Conservation (phyloP, 2,113 vertebrate species). For the Vimba vimba region DNA sequence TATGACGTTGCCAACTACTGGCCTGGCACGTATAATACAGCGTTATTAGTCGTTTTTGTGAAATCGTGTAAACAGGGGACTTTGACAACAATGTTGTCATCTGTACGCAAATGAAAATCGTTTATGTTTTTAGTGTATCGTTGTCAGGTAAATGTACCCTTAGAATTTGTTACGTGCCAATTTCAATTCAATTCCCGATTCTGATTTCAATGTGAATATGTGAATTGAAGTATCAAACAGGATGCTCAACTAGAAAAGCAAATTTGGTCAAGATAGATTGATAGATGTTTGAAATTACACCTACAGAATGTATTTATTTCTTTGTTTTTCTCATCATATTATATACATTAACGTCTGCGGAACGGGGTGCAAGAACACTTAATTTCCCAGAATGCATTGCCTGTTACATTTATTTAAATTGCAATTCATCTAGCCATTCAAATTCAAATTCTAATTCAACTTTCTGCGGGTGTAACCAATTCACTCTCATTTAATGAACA, state of each 20-base stretch:
- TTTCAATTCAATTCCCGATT: not conserved
- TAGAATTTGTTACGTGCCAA: not conserved
- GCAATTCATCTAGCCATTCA: not conserved
- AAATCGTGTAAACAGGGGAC: too few relatives aligned
- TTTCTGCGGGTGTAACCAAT: too few relatives aligned
- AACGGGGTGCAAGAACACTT: not conserved
- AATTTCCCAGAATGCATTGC: not conserved
- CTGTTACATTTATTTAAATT: not conserved
- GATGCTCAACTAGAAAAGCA: too few relatives aligned
- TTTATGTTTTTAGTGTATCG: too few relatives aligned
- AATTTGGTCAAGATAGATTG: not conserved
- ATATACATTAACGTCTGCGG: not conserved
- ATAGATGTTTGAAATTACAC: not conserved
- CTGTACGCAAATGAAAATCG: too few relatives aligned
- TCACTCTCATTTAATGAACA: not conserved
- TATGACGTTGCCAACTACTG: too few relatives aligned
- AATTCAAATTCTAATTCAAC: not conserved
- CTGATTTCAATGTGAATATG: not conserved
- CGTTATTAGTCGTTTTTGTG: too few relatives aligned
- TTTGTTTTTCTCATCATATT: not conserved
- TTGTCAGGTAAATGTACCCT: not conserved
- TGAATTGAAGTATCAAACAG: too few relatives aligned
- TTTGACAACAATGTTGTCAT: too few relatives aligned
- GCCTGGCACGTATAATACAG: too few relatives aligned
- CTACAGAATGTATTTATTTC: not conserved